Evolutionary conservation across 2,113 vertebrate genomes (phyloP).

Genomic region (Camarhynchus parvulus): DNA sequence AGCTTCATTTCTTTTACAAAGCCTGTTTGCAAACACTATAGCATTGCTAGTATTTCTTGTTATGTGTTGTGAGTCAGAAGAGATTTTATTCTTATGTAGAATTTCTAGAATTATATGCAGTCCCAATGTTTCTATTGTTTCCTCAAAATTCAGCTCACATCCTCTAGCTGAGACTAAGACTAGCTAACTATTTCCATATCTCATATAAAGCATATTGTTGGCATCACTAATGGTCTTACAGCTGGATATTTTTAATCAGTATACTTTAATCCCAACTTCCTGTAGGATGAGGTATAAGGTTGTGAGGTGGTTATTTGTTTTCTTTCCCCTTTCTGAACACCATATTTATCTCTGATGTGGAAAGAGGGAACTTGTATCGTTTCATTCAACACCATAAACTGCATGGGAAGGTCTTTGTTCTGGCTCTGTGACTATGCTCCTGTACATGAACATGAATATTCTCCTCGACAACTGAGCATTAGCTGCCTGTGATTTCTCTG

Average conservation of each 20-base stretch:
- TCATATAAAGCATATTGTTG: not conserved
- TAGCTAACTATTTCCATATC: not conserved
- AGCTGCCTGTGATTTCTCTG: slow-evolving; percentile 19
- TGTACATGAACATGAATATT: not conserved
- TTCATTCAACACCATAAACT: not conserved
- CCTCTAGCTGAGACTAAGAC: not conserved
- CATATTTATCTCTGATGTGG: not conserved
- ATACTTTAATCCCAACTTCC: not conserved
- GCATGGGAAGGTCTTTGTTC: not conserved
- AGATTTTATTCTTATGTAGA: not conserved
- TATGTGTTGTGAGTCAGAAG: not conserved
- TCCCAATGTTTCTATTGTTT: not conserved
- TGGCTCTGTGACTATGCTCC: not conserved
- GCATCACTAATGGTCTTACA: not conserved
- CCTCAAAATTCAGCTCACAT: not conserved
- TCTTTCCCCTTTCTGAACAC: not conserved
- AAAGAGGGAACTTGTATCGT: not conserved
- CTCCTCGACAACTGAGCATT: not conserved
- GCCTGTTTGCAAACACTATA: not conserved
- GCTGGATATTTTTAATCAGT: not conserved
- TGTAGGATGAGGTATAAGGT: not conserved
- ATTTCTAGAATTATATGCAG: not conserved
- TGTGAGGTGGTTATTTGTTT: not conserved
- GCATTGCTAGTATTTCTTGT: not conserved
- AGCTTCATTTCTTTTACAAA: not conserved